A percentile compares a stretch with the other conserved stretches of the same genome.
Evolutionary conservation across 2,797 vertebrate genomes (phyloP).

Genomic region (Xiphorhynchus erythropygius): DNA sequence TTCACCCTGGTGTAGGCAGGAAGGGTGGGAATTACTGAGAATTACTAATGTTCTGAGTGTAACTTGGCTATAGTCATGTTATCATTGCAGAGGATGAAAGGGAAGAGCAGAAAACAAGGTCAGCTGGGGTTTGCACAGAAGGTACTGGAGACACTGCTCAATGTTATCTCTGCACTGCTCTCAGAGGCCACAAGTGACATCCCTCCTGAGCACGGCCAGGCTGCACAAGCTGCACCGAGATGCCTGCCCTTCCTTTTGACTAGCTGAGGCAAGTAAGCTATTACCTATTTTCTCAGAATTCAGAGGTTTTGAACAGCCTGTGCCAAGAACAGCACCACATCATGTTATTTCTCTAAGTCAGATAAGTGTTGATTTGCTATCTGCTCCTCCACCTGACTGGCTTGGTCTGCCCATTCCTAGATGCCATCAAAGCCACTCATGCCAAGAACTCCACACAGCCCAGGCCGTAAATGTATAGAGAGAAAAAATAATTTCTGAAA

Average conservation of each 20-base stretch:
- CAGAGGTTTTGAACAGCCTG: not conserved
- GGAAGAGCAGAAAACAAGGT: not conserved
- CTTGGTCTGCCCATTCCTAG: not conserved
- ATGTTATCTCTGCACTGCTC: not conserved
- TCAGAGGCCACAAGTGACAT: not conserved
- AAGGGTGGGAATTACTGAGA: not conserved
- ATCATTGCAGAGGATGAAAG: not conserved
- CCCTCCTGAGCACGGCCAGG: not conserved
- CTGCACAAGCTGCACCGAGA: rapidly evolving
- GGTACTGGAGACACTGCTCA: not conserved
- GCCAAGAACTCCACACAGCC: not conserved
- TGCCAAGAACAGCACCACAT: not conserved
- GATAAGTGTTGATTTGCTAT: not conserved
- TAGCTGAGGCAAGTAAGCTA: not conserved
- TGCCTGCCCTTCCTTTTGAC: not conserved
- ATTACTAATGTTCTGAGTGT: not conserved
- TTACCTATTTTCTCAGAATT: not conserved
- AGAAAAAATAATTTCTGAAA: not conserved
- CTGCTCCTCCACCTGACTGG: not conserved
- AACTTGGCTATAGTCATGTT: not conserved
- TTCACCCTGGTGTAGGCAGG: not conserved
- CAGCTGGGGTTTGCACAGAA: not conserved
- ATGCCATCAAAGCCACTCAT: rapidly evolving
- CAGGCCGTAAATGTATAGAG: not conserved
- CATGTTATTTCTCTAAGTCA: not conserved